A percentile compares a stretch with the other conserved stretches of the same genome.
Evolutionary conservation across 2,888 invertebrate species (phyloP).

Genomic region (Caenorhabditis japonica): DNA sequence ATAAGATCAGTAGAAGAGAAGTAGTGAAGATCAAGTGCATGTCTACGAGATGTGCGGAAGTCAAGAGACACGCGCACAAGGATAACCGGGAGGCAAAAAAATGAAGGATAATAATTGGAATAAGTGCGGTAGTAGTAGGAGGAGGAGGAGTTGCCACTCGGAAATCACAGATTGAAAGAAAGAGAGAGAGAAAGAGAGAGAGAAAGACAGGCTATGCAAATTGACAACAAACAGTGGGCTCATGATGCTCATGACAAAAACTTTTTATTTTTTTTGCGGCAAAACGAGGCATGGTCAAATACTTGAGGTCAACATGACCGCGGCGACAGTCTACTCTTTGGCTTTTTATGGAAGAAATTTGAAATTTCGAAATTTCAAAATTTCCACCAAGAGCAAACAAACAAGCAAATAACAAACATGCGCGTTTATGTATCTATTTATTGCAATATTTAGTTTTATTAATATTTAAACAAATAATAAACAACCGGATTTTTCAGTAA

Average conservation of each 20-base stretch:
- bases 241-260: conserved; percentile 11
- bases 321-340: too few species aligned
- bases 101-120: conserved; percentile 1
- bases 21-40: background rate
- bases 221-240: conserved; percentile 18
- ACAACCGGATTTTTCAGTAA: background rate
- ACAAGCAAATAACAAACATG: too few species aligned
- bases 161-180: background rate
- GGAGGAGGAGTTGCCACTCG: conserved; percentile 15
- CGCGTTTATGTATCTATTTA: too few species aligned
- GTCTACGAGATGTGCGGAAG: conserved; percentile 26
- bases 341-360: too few species aligned
- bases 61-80: conserved; percentile 39
- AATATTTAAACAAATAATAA: too few species aligned
- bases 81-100: background rate
- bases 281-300: conserved; percentile 18
- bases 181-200: background rate
- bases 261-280: too few species aligned
- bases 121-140: conserved; percentile 9
- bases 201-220: conserved; percentile 12
- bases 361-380: background rate
- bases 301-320: conserved; percentile 41
- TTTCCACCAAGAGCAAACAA: too few species aligned
- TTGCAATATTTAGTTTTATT: too few species aligned
- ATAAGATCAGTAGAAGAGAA: background rate